phyloP scores from a whole-genome alignment of 2,113 vertebrate genomes.

The Nibea coibor region DNA sequence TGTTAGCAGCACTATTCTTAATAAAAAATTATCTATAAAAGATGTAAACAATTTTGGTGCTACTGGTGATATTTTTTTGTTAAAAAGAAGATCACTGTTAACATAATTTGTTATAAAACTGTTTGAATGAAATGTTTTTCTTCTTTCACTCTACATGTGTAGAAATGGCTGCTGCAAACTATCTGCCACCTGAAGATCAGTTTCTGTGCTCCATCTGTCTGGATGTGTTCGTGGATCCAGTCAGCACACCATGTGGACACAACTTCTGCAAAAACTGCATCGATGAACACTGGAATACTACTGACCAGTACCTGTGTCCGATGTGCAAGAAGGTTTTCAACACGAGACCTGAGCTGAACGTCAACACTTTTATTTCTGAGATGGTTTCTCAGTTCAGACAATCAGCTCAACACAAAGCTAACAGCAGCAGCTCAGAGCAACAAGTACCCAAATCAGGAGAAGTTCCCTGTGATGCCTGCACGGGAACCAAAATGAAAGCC shows the following conservation, averaged over 20 bases:
- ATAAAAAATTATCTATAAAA: background rate
- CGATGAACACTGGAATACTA: background rate
- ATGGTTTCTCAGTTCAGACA: slow-evolving; percentile 22
- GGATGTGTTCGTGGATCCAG: slow-evolving; percentile 11
- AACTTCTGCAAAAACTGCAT: slow-evolving; percentile 35
- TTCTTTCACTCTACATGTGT: background rate
- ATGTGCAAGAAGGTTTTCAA: background rate
- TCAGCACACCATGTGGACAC: slow-evolving; percentile 4
- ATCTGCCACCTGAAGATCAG: slow-evolving; percentile 14
- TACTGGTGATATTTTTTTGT: no score
- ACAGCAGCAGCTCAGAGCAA: slow-evolving; percentile 14
- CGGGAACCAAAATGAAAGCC: no score
- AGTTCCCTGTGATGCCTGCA: no score
- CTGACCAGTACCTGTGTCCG: background rate
- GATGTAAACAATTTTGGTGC: background rate
- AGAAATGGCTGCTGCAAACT: slow-evolving; percentile 21
- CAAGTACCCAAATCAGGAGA: background rate
- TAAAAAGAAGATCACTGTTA: no score
- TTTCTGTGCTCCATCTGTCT: slow-evolving; percentile 29
- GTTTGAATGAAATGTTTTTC: background rate
- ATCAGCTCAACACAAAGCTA: slow-evolving; percentile 14
- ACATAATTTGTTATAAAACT: no score
- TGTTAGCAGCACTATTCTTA: background rate
- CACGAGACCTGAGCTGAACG: fast-evolving
- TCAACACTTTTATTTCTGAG: slow-evolving; percentile 23